Evolutionary conservation across 1,140 invertebrate species (phyloP).

Genomic region (Stegodyphus mimosarum): DNA sequence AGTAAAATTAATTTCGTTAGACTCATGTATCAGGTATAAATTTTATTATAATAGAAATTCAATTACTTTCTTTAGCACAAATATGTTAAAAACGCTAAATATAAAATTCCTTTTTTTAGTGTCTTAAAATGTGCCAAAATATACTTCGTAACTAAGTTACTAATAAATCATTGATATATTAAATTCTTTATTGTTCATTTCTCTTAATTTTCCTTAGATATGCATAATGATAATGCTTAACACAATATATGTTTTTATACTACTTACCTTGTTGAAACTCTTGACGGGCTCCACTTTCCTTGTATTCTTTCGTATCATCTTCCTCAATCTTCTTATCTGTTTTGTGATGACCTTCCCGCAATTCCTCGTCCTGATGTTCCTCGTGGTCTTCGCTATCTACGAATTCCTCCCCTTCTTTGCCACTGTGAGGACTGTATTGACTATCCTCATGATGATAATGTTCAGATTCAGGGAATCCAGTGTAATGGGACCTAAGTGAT

Average conservation of each 20-base stretch:
- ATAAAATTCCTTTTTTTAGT: no score
- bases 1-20: no score
- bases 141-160: no score
- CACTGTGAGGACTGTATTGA: neutral
- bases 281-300: neutral
- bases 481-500: neutral
- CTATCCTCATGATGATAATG: neutral
- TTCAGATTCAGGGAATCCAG: neutral
- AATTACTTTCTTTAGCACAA: no score
- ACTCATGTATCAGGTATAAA: no score
- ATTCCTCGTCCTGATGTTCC: neutral
- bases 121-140: no score
- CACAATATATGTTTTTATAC: neutral
- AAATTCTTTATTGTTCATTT: no score
- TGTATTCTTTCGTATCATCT: constrained; percentile 2
- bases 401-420: neutral
- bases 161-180: no score
- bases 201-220: neutral
- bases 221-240: neutral
- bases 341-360: constrained; percentile 1
- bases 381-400: neutral
- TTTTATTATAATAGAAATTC: no score
- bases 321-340: constrained; percentile 13
- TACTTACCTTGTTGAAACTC: constrained; percentile 22
- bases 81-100: no score